These are phyloP conservation scores for Callionymus lyra DNA, from an alignment of 2,113 vertebrate species.

Conservation along the genomic window DNA sequence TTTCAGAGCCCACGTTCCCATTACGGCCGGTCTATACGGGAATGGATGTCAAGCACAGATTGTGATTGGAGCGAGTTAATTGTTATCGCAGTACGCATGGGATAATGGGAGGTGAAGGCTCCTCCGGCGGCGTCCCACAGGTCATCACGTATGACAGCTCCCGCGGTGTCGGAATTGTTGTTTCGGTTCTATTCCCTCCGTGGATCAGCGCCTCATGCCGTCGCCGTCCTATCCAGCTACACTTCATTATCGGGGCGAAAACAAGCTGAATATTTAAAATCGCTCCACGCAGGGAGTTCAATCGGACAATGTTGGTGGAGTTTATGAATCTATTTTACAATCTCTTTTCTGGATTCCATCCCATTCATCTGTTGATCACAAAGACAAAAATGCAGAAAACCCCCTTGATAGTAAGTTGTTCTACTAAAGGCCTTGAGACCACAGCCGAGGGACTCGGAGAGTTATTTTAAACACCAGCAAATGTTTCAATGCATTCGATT, in stretches of 20 bases:
- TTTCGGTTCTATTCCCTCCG: slow-evolving; percentile 12
- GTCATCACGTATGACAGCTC: slow-evolving; percentile 26
- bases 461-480: no score
- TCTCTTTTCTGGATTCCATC: slow-evolving; percentile 45
- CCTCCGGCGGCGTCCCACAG: slow-evolving; percentile 8
- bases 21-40: slow-evolving; percentile 51
- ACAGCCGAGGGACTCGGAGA: not conserved
- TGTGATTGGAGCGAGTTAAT: slow-evolving; percentile 52
- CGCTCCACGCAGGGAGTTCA: slow-evolving; percentile 15
- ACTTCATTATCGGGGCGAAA: no score
- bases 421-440: slow-evolving; percentile 36
- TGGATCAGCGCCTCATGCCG: slow-evolving; percentile 8
- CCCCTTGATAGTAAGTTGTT: slow-evolving; percentile 31
- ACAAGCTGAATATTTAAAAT: slow-evolving; percentile 5
- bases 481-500: no score
- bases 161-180: slow-evolving; percentile 8
- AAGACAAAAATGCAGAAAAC: slow-evolving; percentile 51
- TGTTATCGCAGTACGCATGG: slow-evolving; percentile 41
- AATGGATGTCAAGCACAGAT: slow-evolving; percentile 46
- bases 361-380: slow-evolving; percentile 53
- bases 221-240: no score
- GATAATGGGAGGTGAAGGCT: slow-evolving; percentile 14
- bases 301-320: slow-evolving; percentile 12
- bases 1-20: slow-evolving; percentile 61
- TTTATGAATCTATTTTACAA: slow-evolving; percentile 26